Base-by-base conservation (phyloP, 1,140 invertebrate genomes). In the Pseudachorutes palmiensis region DNA sequence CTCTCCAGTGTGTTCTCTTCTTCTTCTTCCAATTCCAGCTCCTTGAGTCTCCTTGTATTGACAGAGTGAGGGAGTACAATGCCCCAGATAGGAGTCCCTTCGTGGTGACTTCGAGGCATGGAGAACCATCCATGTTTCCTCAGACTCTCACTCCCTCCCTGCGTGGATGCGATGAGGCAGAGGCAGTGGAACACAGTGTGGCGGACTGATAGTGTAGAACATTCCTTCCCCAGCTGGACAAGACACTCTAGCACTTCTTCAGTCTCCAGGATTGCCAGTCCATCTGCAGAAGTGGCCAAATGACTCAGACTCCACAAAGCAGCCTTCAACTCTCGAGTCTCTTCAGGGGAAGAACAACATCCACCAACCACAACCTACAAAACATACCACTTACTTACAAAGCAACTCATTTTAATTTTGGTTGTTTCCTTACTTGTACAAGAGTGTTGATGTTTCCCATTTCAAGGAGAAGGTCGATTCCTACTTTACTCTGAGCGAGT, bases 231-330 rank as follows among this genome's bases (percentile, higher is more conserved):
- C 60, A 96, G 79, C 28, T 83, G 78, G 0, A 87, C 83, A 48
- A 91, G 81, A 48, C 81, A 76, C 49, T 81, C 80, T 30, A 90
- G 76, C 24, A 87, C 79, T 62, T 82, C 81, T 64, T 83, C 77
- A 64, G 84, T 81, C 33, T 81, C 82, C 19, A 96, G 78, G 69
- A 88, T 84, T 33, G 86, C 81, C 16, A 92, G 80, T 0, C 92
- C 93, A 59, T 83, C 81, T 0, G 80, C 76, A 24, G 90, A 89
- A 0, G 86, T 87, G 1, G 88, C 89, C 24, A 90, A 82, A 76
- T 94, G 91, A 16, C 90, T 90, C 30, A 94, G 78, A 9, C 88
- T 87, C 94, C 94, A 98, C 0, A 98, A 77, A 0, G 92, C 89
- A 26, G 91, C 84, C 77, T 98, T 98, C 19, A 95, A 77, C 64